Base-by-base conservation (phyloP, 2,113 vertebrate genomes). In the Protomyctophum bolini region DNA sequence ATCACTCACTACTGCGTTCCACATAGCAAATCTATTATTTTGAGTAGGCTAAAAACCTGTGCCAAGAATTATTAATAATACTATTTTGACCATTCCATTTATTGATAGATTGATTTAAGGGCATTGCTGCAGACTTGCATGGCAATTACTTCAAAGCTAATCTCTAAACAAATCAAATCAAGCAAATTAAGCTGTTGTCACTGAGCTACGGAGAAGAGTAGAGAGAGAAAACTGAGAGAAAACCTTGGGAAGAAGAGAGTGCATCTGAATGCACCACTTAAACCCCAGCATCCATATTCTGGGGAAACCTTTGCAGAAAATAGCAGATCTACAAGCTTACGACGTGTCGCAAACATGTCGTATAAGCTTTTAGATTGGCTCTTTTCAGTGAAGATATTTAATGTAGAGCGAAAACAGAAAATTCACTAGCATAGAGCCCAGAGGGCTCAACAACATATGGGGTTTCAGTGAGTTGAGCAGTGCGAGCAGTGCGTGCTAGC, bases 401-500 rank as follows among this genome's bases (percentile, higher is more conserved):
- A 41, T 41, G 33, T 41, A 41, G 3, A 41, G 21, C 21, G 21
- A 21, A 21, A 21, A 21, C 21, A 21, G 21, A 21, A 21, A 21
- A 21, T 21, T 21, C 33, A 41, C 33, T 41, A 41, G 33, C 2
- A 41, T 41, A 41, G 33, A 41, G 33, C 0, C 33, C 3, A 3
- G 33, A 6, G 33, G 33, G 33, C 33, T 41, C 33, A 41, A 41
- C 33, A 41, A 41, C 33, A 41, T 41, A 41, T 41, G 33, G 33
- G 33, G 3, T 50, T 71, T 54, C 14, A 12, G 10, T 11, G 51
- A 54, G 51, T 11, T 41, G 33, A 41, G 51, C 49, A 70, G 6
- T 48, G 68, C 11, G 33, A 41, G 51, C 49, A 70, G 6, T 48
- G 68, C 11, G 67, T 68, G 63, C 51, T 51, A 63, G 55, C 33